Percentiles rank a stretch among this genome's conserved stretches.
Evolutionary conservation across 2,113 vertebrate species (phyloP).

Genomic region (Phycodurus eques): DNA sequence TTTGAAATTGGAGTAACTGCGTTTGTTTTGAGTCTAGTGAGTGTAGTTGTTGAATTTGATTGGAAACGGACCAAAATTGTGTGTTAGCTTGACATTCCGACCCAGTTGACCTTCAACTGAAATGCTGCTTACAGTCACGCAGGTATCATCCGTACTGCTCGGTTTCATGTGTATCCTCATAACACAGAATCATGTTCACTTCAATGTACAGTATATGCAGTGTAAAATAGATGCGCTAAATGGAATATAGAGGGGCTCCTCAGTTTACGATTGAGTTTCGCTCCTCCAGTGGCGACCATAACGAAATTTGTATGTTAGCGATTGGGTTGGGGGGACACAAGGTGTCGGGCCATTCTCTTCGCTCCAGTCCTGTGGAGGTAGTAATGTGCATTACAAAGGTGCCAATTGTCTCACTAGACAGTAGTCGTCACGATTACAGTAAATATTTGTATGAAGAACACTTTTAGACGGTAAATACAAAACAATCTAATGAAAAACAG

Average conservation of each 20-base stretch:
- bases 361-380: no score
- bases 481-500: neutral
- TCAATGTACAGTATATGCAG: no score
- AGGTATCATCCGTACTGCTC: conserved; percentile 41
- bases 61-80: neutral
- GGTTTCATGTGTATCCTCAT: neutral
- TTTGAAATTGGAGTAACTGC: neutral
- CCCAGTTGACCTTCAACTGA: conserved; percentile 1
- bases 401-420: no score
- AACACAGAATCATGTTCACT: no score
- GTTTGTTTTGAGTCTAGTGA: neutral
- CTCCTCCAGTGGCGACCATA: no score
- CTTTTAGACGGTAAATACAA: neutral
- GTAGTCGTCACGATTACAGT: neutral
- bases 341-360: no score
- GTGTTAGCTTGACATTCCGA: conserved; percentile 15
- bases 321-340: no score
- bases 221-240: no score
- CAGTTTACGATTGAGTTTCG: no score
- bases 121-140: conserved; percentile 52
- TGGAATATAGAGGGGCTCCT: no score
- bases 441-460: neutral
- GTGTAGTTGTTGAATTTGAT: neutral
- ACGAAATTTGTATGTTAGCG: no score
- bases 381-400: no score